phyloP scores from a whole-genome alignment of 2,113 vertebrate species.

The Paraplagusia blochii region DNA sequence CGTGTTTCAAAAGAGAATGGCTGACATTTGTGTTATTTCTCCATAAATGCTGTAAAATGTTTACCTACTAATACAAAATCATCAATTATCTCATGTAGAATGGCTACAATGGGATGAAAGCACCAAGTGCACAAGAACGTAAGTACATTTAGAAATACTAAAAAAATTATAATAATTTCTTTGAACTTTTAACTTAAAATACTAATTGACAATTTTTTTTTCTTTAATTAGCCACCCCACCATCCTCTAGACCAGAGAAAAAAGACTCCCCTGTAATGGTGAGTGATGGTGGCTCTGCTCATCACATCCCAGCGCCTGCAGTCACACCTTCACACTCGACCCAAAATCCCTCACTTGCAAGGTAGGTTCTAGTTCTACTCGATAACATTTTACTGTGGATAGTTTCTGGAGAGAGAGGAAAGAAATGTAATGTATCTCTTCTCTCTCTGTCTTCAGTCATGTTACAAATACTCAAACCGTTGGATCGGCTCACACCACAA shows the following conservation, averaged over 20 bases:
- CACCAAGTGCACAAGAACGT: conserved; percentile 83
- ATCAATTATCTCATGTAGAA: conserved; percentile 74
- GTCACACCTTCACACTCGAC: conserved; percentile 79
- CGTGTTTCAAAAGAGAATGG: not conserved
- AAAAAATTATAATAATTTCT: no score
- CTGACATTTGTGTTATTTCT: not conserved
- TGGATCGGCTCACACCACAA: conserved; percentile 74
- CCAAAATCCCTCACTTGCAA: conserved; percentile 84
- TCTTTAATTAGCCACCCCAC: conserved; percentile 70
- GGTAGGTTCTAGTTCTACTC: conserved; percentile 68
- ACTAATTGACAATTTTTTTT: not conserved
- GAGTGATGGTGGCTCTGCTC: conserved; percentile 68
- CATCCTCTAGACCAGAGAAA: conserved; percentile 73
- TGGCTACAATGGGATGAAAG: conserved; percentile 81
- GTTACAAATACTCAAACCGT: conserved; percentile 79
- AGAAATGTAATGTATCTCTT: no score
- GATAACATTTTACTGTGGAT: not conserved
- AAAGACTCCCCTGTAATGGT: conserved; percentile 78
- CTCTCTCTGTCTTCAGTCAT: conserved; percentile 60
- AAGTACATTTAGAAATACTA: conserved; percentile 64
- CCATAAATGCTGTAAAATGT: not conserved
- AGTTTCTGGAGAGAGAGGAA: conserved; percentile 26
- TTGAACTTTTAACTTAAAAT: no score
- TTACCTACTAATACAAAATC: conserved; percentile 1
- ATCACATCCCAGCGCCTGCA: conserved; percentile 74